Percentiles rank a stretch among this genome's conserved stretches.
These are phyloP conservation scores for Apus apus DNA, from an alignment of 2,113 vertebrate species.

Conservation along the genomic window DNA sequence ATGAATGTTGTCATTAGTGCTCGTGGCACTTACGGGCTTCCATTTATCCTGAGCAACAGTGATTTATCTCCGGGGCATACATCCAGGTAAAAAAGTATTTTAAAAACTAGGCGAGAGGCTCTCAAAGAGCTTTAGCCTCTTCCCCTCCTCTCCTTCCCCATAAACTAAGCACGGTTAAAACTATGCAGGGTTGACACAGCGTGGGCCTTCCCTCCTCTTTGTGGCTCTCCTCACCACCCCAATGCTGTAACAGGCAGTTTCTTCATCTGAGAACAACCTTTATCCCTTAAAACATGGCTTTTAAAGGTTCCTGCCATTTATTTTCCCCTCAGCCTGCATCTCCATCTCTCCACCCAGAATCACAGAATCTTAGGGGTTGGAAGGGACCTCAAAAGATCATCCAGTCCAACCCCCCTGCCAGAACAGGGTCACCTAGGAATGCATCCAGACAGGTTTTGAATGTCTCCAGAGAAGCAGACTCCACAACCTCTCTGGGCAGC, in stretches of 20 bases:
- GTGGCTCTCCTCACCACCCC: rapidly evolving
- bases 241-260: background rate
- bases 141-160: background rate
- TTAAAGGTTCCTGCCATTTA: background rate
- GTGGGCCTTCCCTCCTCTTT: background rate
- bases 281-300: background rate
- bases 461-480: too few relatives aligned
- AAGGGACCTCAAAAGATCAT: too few relatives aligned
- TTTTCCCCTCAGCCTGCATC: background rate
- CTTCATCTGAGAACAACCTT: background rate
- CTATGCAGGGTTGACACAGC: rapidly evolving
- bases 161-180: background rate
- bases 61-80: slow-evolving; percentile 63
- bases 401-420: too few relatives aligned
- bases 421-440: too few relatives aligned
- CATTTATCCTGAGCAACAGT: slow-evolving; percentile 71
- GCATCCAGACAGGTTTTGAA: too few relatives aligned
- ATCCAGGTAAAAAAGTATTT: slow-evolving; percentile 53
- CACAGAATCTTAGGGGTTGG: too few relatives aligned
- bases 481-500: too few relatives aligned
- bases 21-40: slow-evolving; percentile 66
- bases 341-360: background rate
- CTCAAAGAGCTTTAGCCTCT: background rate
- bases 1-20: slow-evolving; percentile 77
- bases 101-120: background rate